Evolutionary conservation across 2,888 invertebrate genomes (phyloP).

Genomic region (Ellobium chinense): DNA sequence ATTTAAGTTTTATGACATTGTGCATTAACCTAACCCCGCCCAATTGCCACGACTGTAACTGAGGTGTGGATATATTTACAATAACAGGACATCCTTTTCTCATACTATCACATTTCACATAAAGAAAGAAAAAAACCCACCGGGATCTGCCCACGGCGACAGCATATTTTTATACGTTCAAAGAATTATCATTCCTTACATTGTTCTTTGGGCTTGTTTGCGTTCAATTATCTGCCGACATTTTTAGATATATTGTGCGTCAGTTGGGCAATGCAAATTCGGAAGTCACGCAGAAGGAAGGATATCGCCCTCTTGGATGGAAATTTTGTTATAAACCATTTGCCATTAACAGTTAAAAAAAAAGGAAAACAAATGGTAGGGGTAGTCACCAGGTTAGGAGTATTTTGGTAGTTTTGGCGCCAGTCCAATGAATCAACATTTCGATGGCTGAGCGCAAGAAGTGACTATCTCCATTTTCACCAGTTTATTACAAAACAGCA

Average conservation of each 20-base stretch:
- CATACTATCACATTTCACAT: background rate
- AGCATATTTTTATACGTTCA: too few species aligned
- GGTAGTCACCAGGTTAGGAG: background rate
- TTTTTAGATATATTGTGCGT: too few species aligned
- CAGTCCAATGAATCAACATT: background rate
- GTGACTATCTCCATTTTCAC: too few species aligned
- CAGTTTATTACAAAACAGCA: too few species aligned
- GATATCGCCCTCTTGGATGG: background rate
- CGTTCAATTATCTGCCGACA: conserved; percentile 2
- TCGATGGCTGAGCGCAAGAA: too few species aligned
- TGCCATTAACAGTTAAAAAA: too few species aligned
- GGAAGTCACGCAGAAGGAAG: background rate
- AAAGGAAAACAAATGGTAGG: too few species aligned
- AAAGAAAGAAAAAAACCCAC: background rate
- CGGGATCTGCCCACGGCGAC: too few species aligned
- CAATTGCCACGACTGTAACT: too few species aligned
- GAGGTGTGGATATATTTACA: background rate
- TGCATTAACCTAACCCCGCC: too few species aligned
- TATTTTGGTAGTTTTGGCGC: background rate
- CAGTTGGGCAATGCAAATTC: background rate
- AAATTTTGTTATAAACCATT: too few species aligned
- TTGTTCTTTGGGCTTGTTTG: background rate
- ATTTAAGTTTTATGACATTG: too few species aligned
- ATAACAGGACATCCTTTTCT: background rate
- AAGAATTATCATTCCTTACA: conserved; percentile 1